Conservation (phyloP, 2,797 vertebrate species). For the Selene dorsalis region DNA sequence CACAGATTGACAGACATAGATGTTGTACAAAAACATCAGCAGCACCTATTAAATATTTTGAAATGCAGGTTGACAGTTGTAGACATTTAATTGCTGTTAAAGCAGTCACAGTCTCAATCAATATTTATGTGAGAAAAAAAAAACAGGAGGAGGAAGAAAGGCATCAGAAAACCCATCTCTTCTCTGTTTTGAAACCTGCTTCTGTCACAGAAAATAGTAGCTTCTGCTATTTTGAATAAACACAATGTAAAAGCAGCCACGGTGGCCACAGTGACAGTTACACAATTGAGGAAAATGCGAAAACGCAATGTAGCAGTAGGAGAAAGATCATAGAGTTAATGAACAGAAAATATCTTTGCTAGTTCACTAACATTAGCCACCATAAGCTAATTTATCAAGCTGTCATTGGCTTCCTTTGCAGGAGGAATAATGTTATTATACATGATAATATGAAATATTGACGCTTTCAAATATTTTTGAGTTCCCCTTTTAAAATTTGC, state of each 20-base stretch:
- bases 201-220: background rate
- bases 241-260: background rate
- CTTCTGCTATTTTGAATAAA: background rate
- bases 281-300: background rate
- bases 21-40: slow-evolving; percentile 26
- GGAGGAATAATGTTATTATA: background rate
- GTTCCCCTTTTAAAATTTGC: too few relatives aligned
- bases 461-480: too few relatives aligned
- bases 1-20: slow-evolving; percentile 15
- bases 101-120: background rate
- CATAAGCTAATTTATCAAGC: background rate
- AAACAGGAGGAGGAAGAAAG: background rate
- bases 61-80: background rate
- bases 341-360: background rate
- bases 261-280: background rate
- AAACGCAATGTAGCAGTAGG: background rate
- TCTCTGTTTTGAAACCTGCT: background rate
- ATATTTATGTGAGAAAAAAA: background rate
- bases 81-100: background rate
- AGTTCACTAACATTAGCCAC: background rate
- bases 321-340: background rate
- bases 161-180: background rate
- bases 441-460: too few relatives aligned
- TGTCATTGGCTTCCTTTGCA: background rate
- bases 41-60: slow-evolving; percentile 2